Conservation (phyloP, 2,888 invertebrate genomes). For the Lochmaea crataegi region DNA sequence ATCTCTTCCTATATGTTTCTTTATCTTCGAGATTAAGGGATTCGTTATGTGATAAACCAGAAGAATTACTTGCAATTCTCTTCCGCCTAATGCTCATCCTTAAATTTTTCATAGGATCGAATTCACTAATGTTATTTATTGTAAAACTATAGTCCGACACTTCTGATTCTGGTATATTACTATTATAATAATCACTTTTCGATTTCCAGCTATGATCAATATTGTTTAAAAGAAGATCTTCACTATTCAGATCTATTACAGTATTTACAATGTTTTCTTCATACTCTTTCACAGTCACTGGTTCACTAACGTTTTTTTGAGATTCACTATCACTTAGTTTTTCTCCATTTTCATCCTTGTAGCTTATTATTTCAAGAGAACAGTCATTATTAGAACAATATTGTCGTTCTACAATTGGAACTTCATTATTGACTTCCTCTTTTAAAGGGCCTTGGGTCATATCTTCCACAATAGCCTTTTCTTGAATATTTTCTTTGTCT, state of each 20-base stretch:
- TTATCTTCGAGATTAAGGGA: constrained; percentile 57
- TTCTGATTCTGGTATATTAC: constrained; percentile 44
- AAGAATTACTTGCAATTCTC: constrained; percentile 63
- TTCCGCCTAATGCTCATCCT: constrained; percentile 64
- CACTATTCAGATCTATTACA: constrained; percentile 46
- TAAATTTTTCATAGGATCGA: constrained; percentile 62
- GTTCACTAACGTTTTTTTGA: constrained; percentile 48
- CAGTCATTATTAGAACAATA: constrained; percentile 45
- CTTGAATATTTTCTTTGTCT: constrained; percentile 41
- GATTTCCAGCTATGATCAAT: constrained; percentile 47
- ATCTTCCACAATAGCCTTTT: constrained; percentile 52
- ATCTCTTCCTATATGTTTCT: constrained; percentile 52
- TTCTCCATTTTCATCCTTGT: constrained; percentile 42
- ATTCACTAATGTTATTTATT: constrained; percentile 54
- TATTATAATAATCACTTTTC: constrained; percentile 51
- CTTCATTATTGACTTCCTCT: constrained; percentile 57
- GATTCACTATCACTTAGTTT: constrained; percentile 53
- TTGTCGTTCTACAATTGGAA: constrained; percentile 44
- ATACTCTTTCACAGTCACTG: constrained; percentile 40
- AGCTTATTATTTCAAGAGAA: constrained; percentile 46
- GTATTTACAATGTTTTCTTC: constrained; percentile 38
- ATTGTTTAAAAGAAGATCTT: constrained; percentile 40
- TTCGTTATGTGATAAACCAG: constrained; percentile 62
- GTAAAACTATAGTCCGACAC: constrained; percentile 53
- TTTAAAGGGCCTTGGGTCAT: constrained; percentile 63